Conservation (phyloP, 92 coral and sea anemone genomes). For the Chrysogorgia sp. region DNA sequence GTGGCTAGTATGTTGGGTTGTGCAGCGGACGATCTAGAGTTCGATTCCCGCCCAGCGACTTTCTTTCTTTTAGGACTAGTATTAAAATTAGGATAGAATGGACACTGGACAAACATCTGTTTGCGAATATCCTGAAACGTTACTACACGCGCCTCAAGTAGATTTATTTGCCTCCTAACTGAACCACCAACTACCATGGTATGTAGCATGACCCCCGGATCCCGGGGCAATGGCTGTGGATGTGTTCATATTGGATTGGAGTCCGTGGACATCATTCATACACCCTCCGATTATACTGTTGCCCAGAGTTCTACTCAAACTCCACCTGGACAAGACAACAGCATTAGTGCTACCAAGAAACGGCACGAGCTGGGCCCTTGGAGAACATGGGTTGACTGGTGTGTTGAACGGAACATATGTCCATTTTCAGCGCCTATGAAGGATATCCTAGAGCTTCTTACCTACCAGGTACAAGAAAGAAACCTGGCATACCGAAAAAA, state of each 20-base stretch:
- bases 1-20: too few relatives aligned
- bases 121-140: conserved; percentile 19
- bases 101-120: conserved; percentile 30
- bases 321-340: conserved; percentile 47
- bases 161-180: conserved; percentile 61
- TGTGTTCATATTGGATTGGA: conserved; percentile 59
- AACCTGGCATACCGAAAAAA: too few relatives aligned
- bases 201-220: conserved; percentile 59
- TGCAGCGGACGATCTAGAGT: too few relatives aligned
- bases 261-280: conserved; percentile 43
- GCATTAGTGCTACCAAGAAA: too few relatives aligned
- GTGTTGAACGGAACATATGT: too few relatives aligned
- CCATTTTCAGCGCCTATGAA: too few relatives aligned
- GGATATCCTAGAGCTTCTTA: too few relatives aligned
- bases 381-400: too few relatives aligned
- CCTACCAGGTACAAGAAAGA: too few relatives aligned
- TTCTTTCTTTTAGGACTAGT: too few relatives aligned
- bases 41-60: too few relatives aligned
- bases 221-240: conserved; percentile 60
- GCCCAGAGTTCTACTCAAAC: conserved; percentile 44
- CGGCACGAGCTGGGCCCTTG: too few relatives aligned
- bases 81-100: conserved; percentile 50
- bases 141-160: conserved; percentile 51
- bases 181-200: conserved; percentile 57
- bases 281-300: conserved; percentile 53